phyloP scores from a whole-genome alignment of 2,113 vertebrate genomes.

The Sclerurus mexicanus region DNA sequence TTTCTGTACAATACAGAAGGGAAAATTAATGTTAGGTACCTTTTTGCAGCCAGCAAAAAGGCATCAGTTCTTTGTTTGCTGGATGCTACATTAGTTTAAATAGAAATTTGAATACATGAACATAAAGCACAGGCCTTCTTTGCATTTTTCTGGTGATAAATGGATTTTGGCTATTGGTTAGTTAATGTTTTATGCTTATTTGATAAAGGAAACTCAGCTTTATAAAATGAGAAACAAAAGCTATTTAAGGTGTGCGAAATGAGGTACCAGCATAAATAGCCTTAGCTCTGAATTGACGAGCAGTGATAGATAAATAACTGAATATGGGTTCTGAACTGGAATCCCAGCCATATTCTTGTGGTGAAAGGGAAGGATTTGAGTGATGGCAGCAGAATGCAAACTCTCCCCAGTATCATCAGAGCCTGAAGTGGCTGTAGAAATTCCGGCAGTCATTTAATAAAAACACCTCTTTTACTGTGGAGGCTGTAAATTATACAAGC shows the following conservation, averaged over 20 bases:
- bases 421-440: conserved; percentile 47
- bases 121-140: not conserved
- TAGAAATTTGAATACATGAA: not conserved
- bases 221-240: conserved; percentile 57
- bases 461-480: conserved; percentile 47
- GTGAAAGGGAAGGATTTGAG: conserved; percentile 44
- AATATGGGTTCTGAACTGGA: conserved; percentile 52
- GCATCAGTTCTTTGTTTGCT: not conserved
- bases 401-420: conserved; percentile 2
- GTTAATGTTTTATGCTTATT: conserved; percentile 68
- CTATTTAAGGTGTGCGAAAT: conserved; percentile 76
- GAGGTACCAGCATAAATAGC: conserved; percentile 50
- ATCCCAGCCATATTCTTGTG: conserved; percentile 54
- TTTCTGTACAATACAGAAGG: not conserved
- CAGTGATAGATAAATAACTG: conserved; percentile 49
- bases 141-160: conserved; percentile 3
- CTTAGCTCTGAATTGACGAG: not conserved
- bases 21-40: not conserved
- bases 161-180: conserved; percentile 11
- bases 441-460: conserved; percentile 51
- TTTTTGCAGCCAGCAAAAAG: not conserved
- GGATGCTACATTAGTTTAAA: not conserved
- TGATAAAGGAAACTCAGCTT: conserved; percentile 61
- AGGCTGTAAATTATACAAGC: conserved; percentile 59
- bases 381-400: conserved; percentile 47